A percentile compares a stretch with the other conserved stretches of the same genome.
Conservation (phyloP, 2,888 invertebrate species). For the Sturmia bella region DNA sequence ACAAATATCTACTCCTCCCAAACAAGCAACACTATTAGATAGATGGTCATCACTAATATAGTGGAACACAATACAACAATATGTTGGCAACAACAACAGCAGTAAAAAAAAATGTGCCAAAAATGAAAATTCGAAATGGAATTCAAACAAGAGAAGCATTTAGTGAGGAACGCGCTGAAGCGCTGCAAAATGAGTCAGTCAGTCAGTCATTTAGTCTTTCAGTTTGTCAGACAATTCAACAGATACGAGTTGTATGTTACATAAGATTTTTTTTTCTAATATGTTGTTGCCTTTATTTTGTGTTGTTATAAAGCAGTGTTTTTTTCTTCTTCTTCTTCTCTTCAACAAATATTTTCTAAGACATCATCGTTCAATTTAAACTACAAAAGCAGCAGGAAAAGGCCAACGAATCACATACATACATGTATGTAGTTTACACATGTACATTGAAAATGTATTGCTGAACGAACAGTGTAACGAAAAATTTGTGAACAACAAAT, state of each 20-base stretch:
- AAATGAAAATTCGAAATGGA: conserved; percentile 65
- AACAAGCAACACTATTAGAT: conserved; percentile 69
- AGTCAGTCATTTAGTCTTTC: not conserved
- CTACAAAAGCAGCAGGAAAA: conserved; percentile 4
- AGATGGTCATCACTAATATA: conserved; percentile 67
- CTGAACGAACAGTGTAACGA: not conserved
- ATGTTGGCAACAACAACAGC: conserved; percentile 10
- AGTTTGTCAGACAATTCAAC: conserved; percentile 49
- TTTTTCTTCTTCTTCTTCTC: too few relatives aligned
- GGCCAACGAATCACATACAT: conserved; percentile 6
- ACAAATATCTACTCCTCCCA: conserved; percentile 68
- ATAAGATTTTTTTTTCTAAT: conserved; percentile 52
- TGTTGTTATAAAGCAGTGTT: conserved; percentile 46
- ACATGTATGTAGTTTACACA: too few relatives aligned
- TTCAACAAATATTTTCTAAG: conserved; percentile 57
- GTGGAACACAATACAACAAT: conserved; percentile 36
- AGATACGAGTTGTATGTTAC: conserved; percentile 68
- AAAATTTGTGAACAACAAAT: not conserved
- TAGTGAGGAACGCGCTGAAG: conserved; percentile 73
- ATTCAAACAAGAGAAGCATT: conserved; percentile 53
- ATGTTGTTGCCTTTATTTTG: conserved; percentile 24
- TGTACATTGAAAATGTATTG: conserved; percentile 18
- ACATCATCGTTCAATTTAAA: conserved; percentile 50
- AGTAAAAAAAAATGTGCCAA: conserved; percentile 58
- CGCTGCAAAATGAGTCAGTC: conserved; percentile 76